phyloP scores from a whole-genome alignment of 2,888 invertebrate genomes.

The Cryptocephalus primarius region DNA sequence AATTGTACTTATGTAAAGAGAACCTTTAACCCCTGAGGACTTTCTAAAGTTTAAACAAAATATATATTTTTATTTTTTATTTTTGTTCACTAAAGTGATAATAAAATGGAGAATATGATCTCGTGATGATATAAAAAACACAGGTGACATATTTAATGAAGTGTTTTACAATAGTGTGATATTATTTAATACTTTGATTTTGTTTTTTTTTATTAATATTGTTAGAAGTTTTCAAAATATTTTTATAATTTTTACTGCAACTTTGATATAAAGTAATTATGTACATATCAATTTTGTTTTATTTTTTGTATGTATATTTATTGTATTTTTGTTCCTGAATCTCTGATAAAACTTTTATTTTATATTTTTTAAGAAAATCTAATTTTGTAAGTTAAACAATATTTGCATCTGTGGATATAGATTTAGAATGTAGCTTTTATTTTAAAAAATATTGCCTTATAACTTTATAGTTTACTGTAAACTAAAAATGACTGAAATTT shows the following conservation, averaged over 20 bases:
- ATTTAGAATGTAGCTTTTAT: too few species aligned
- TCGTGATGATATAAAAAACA: conserved; percentile 29
- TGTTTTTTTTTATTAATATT: conserved; percentile 26
- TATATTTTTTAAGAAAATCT: conserved; percentile 15
- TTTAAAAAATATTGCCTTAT: too few species aligned
- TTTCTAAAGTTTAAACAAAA: too few species aligned
- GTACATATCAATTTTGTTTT: conserved; percentile 31
- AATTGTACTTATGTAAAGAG: too few species aligned
- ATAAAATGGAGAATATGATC: conserved; percentile 31
- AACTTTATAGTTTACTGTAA: too few species aligned
- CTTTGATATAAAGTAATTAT: conserved; percentile 20
- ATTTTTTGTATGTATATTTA: conserved; percentile 29
- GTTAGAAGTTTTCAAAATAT: conserved; percentile 32
- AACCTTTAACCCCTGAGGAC: too few species aligned
- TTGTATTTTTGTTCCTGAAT: conserved; percentile 38
- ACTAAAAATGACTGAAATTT: too few species aligned
- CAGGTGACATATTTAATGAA: conserved; percentile 28
- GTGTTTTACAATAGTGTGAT: conserved; percentile 38
- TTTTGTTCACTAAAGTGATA: conserved; percentile 17
- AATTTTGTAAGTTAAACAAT: conserved; percentile 3
- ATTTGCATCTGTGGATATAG: too few species aligned
- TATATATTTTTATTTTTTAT: too few species aligned
- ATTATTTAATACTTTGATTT: conserved; percentile 39
- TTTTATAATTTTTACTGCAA: conserved; percentile 25
- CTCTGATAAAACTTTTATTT: conserved; percentile 15